Percentiles rank a stretch among this genome's conserved stretches.
These are phyloP conservation scores for Phrynocephalus guinanensis DNA, from an alignment of 2,797 vertebrate genomes.

Conservation along the genomic window DNA sequence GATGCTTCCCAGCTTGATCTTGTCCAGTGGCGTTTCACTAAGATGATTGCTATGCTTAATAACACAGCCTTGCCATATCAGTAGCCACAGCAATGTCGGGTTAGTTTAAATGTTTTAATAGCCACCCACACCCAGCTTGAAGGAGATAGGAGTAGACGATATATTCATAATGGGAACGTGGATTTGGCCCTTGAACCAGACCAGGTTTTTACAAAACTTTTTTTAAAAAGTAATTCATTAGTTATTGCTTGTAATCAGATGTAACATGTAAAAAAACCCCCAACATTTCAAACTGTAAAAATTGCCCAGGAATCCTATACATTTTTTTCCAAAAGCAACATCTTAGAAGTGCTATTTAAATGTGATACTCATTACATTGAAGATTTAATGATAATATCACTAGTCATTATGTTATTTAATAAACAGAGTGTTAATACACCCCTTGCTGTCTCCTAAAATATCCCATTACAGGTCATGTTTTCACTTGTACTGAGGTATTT, in stretches of 20 bases:
- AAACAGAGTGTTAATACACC: too few species aligned
- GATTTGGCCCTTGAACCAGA: not conserved
- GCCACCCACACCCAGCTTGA: not conserved
- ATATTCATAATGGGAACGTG: not conserved
- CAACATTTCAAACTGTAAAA: not conserved
- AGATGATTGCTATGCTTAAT: slow-evolving; percentile 4
- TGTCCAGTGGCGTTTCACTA: slow-evolving; percentile 21
- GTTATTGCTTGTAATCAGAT: not conserved
- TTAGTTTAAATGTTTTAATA: slow-evolving; percentile 30
- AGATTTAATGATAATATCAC: too few species aligned
- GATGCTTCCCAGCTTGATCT: slow-evolving; percentile 37
- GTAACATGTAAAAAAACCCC: not conserved
- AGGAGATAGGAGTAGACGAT: not conserved
- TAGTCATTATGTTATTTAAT: too few species aligned
- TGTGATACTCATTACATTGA: too few species aligned
- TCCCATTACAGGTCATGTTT: not conserved
- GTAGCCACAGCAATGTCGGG: slow-evolving; percentile 1
- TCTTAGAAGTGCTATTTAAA: too few species aligned
- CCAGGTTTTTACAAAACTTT: too few species aligned
- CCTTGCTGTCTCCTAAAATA: too few species aligned
- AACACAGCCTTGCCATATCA: slow-evolving; percentile 29
- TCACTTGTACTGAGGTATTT: not conserved
- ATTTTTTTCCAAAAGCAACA: not conserved
- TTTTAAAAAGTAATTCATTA: not conserved
- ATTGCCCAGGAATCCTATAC: not conserved